Percentiles rank a stretch among this genome's conserved stretches.
Evolutionary conservation across 1,140 invertebrate species (phyloP).

Genomic region (Drosophila athabasca): DNA sequence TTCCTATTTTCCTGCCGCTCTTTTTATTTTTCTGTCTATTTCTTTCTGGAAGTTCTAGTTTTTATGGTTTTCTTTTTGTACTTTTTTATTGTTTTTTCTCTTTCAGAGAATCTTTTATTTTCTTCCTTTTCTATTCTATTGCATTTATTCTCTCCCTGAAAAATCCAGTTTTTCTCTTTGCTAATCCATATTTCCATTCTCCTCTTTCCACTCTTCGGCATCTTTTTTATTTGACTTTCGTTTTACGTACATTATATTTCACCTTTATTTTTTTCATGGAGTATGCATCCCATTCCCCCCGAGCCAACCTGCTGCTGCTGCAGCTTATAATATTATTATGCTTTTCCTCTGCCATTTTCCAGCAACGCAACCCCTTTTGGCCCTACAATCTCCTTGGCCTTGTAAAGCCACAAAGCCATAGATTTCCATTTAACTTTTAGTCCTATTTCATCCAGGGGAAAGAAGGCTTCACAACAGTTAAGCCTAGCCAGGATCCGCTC

Average conservation of each 20-base stretch:
- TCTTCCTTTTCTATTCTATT: not conserved
- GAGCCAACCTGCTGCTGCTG: not conserved
- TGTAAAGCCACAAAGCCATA: slow-evolving; percentile 72
- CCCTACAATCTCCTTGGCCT: not conserved
- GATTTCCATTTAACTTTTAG: slow-evolving; percentile 78
- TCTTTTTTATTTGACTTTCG: slow-evolving; percentile 41
- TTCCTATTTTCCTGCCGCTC: no score
- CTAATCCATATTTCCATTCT: no score
- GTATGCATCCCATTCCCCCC: slow-evolving; percentile 22
- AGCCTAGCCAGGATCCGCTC: slow-evolving; percentile 41
- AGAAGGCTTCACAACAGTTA: slow-evolving; percentile 29
- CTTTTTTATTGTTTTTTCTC: no score
- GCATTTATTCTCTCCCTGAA: not conserved
- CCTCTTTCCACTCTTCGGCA: not conserved
- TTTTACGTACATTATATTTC: slow-evolving; percentile 12
- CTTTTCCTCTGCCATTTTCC: slow-evolving; percentile 21
- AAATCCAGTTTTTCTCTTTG: slow-evolving; percentile 34
- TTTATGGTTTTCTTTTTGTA: no score
- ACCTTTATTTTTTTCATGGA: not conserved
- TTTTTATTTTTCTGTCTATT: no score
- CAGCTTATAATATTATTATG: slow-evolving; percentile 48
- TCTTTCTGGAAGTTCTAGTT: no score
- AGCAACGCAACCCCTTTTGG: slow-evolving; percentile 26
- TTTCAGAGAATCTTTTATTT: no score
- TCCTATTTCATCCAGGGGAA: slow-evolving; percentile 44